Evolutionary conservation across 2,888 invertebrate genomes (phyloP).

Genomic region (Pantelozetes paolii): DNA sequence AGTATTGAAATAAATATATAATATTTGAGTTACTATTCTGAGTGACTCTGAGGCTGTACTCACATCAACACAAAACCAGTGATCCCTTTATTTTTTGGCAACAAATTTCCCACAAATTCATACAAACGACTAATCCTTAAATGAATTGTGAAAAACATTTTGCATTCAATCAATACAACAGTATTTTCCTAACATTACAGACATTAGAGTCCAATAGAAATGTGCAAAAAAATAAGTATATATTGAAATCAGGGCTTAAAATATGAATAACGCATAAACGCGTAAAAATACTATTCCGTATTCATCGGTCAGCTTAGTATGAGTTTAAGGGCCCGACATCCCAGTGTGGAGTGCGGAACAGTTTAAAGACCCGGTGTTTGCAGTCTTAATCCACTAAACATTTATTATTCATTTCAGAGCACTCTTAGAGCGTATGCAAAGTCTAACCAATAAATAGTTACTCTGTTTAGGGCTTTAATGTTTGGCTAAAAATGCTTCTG

Average conservation of each 20-base stretch:
- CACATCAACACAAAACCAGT: not conserved
- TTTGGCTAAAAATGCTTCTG: not conserved
- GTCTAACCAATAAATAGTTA: constrained; percentile 2
- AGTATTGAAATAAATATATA: constrained; percentile 25
- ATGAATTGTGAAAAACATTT: constrained; percentile 28
- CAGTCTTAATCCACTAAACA: constrained; percentile 14
- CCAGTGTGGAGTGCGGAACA: not conserved
- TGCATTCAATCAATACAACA: not conserved
- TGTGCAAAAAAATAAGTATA: constrained; percentile 21
- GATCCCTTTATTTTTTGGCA: constrained; percentile 7
- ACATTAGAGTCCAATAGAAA: not conserved
- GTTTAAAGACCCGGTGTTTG: not conserved
- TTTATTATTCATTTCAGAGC: constrained; percentile 18
- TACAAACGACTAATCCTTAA: constrained; percentile 18
- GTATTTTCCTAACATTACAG: constrained; percentile 8
- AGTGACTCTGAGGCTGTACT: not conserved
- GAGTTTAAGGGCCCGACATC: constrained; percentile 4
- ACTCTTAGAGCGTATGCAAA: not conserved
- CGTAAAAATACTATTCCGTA: constrained; percentile 13
- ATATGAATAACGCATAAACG: constrained; percentile 27
- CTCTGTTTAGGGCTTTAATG: not conserved
- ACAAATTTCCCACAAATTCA: constrained; percentile 31
- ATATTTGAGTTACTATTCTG: too few relatives aligned
- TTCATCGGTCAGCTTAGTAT: constrained; percentile 27
- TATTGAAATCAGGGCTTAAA: constrained; percentile 12